phyloP scores from a whole-genome alignment of 2,888 invertebrate genomes.

The Pachymerium ferrugineum region DNA sequence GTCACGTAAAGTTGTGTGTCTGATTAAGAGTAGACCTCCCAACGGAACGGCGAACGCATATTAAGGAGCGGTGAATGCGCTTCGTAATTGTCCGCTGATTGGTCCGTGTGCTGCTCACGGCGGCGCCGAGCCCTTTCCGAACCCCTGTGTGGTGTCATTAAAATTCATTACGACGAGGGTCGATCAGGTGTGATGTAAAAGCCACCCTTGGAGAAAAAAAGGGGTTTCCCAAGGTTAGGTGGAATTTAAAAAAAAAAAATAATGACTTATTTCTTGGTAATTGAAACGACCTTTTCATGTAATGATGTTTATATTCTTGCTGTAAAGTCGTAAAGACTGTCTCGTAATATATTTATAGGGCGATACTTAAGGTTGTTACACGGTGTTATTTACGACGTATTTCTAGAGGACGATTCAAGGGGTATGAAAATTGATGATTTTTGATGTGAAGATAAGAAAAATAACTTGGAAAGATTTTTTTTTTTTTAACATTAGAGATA shows the following conservation, averaged over 20 bases:
- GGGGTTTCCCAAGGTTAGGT: neutral
- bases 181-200: neutral
- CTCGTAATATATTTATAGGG: neutral
- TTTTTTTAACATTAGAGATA: neutral
- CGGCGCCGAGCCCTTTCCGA: neutral
- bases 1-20: neutral
- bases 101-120: neutral
- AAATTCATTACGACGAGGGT: neutral
- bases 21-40: neutral
- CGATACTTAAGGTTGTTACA: no score
- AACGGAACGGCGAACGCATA: constrained; percentile 7
- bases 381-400: neutral
- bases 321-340: neutral
- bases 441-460: neutral
- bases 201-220: neutral
- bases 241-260: neutral
- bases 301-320: constrained; percentile 2
- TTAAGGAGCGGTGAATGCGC: constrained; percentile 16
- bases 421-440: no score
- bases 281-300: neutral
- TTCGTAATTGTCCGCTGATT: constrained; percentile 24
- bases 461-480: no score
- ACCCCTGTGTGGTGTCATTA: constrained; percentile 21
- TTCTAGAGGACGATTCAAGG: no score
- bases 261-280: neutral